These are phyloP conservation scores for Acanthococcus lagerstroemiae DNA, from an alignment of 2,888 invertebrate species.

Conservation along the genomic window DNA sequence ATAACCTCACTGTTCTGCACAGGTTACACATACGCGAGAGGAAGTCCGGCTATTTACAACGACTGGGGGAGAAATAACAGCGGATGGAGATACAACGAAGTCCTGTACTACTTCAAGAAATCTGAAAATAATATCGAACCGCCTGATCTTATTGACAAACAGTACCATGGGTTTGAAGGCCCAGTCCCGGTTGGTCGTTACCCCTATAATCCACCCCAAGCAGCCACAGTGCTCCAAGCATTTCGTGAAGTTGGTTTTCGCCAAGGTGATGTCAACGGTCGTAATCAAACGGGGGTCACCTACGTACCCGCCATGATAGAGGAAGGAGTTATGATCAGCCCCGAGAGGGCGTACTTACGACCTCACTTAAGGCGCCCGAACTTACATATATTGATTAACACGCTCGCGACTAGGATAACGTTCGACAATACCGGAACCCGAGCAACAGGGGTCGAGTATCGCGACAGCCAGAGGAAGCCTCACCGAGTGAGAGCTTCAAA, in stretches of 20 bases:
- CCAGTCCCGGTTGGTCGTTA: conserved; percentile 42
- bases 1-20: not conserved
- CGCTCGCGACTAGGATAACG: conserved; percentile 46
- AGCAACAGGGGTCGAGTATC: conserved; percentile 68
- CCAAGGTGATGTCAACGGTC: conserved; percentile 41
- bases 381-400: conserved; percentile 43
- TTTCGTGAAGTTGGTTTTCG: conserved; percentile 42
- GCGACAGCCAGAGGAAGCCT: conserved; percentile 40
- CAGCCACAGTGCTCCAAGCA: conserved; percentile 41
- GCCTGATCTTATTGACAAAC: conserved; percentile 39
- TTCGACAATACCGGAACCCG: conserved; percentile 47
- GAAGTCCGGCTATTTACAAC: conserved; percentile 60
- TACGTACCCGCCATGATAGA: conserved; percentile 38
- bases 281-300: conserved; percentile 37
- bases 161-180: conserved; percentile 43
- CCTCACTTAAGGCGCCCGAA: conserved; percentile 39
- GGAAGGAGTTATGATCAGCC: conserved; percentile 41
- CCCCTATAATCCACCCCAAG: conserved; percentile 41
- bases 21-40: conserved; percentile 51
- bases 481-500: conserved; percentile 49
- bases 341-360: conserved; percentile 48
- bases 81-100: conserved; percentile 47
- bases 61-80: conserved; percentile 50
- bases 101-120: conserved; percentile 43
- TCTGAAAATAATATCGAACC: conserved; percentile 42